phyloP scores from a whole-genome alignment of 1,140 invertebrate genomes.

The Zaprionus lachaisei region DNA sequence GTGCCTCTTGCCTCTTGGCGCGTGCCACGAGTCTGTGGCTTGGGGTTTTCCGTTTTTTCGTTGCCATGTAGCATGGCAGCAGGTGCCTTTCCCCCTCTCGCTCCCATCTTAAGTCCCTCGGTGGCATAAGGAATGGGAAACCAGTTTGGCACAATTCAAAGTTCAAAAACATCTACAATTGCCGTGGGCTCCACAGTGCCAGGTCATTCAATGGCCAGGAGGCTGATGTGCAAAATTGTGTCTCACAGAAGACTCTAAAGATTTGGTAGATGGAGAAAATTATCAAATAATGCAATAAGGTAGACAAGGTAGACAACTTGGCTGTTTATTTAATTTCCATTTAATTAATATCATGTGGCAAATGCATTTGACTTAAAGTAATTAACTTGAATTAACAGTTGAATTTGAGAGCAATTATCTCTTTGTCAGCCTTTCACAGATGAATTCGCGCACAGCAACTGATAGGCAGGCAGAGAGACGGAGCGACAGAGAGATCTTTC shows the following conservation, averaged over 20 bases:
- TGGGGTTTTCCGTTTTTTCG: neutral
- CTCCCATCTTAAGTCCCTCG: neutral
- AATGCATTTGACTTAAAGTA: neutral
- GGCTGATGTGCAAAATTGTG: neutral
- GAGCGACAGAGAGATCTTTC: neutral
- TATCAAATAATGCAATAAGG: neutral
- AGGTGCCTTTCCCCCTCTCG: constrained; percentile 7
- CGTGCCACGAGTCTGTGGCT: neutral
- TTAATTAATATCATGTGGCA: neutral
- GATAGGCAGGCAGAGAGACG: neutral
- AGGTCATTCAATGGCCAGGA: neutral
- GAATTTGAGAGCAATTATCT: neutral
- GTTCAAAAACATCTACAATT: constrained; percentile 26
- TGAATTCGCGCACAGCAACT: neutral
- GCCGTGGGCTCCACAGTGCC: constrained; percentile 3
- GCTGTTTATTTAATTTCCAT: neutral
- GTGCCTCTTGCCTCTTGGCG: constrained; percentile 4
- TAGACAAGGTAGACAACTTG: neutral
- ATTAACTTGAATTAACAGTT: neutral
- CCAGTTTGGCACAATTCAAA: constrained; percentile 37
- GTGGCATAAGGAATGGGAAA: constrained; percentile 1
- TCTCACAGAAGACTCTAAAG: neutral
- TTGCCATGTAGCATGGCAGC: constrained; percentile 10
- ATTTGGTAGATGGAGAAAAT: neutral
- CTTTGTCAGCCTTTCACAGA: neutral